phyloP scores from a whole-genome alignment of 2,888 invertebrate genomes.

The Drosophila yooni region DNA sequence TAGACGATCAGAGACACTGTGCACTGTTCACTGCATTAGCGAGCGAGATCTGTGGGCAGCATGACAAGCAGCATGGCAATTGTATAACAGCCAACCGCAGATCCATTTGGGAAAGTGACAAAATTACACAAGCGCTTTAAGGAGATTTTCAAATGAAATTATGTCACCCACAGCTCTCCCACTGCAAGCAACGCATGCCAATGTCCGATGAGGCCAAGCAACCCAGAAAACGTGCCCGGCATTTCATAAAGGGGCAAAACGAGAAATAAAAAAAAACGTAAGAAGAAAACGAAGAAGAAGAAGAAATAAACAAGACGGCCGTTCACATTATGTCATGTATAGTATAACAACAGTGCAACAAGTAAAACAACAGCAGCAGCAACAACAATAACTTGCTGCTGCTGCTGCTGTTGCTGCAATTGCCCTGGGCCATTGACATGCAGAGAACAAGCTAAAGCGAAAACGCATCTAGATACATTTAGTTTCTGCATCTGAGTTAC shows the following conservation, averaged over 20 bases:
- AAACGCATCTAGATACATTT: slow-evolving; percentile 57
- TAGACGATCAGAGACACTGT: not conserved
- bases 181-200: slow-evolving; percentile 44
- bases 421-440: slow-evolving; percentile 63
- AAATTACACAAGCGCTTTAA: slow-evolving; percentile 8
- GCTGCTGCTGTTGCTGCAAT: slow-evolving; percentile 3
- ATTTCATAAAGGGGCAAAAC: slow-evolving; percentile 38
- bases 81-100: slow-evolving; percentile 29
- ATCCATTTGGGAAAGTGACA: slow-evolving; percentile 18
- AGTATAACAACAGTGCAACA: slow-evolving; percentile 55
- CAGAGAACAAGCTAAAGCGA: slow-evolving; percentile 29
- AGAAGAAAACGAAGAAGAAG: not conserved
- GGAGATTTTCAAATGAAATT: slow-evolving; percentile 40
- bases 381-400: slow-evolving; percentile 10
- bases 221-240: slow-evolving; percentile 70
- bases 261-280: not conserved
- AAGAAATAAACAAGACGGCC: slow-evolving; percentile 26
- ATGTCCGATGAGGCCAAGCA: slow-evolving; percentile 46
- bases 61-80: slow-evolving; percentile 7
- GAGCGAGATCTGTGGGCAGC: not conserved
- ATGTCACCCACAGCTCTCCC: slow-evolving; percentile 40
- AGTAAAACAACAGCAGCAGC: slow-evolving; percentile 33
- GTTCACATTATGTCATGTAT: slow-evolving; percentile 61
- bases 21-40: not conserved
- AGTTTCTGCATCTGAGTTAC: slow-evolving; percentile 55